Evolutionary conservation across 2,888 invertebrate species (phyloP), one percentile per base, ranked within the genome.

Genomic region (Hirtodrosophila histrioides): DNA sequence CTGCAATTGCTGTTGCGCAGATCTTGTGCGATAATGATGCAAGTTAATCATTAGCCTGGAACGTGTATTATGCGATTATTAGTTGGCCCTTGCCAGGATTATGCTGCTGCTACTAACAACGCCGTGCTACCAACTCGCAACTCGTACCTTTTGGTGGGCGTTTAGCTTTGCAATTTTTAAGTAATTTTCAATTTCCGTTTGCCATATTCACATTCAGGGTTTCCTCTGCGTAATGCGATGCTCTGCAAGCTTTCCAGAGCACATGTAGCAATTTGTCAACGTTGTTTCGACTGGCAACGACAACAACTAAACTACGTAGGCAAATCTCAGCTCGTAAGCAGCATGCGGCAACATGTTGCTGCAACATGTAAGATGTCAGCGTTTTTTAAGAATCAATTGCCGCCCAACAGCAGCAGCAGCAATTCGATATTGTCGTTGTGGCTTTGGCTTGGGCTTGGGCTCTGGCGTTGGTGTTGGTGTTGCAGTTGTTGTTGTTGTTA

Each of bases 31-130:
- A 88, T 90, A 89, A 89, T 89, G 86, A 81, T 86, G 84, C 88
- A 84, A 82, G 89, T 87, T 89, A 89, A 89, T 89, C 88, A 89
- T 89, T 88, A 90, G 90, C 86, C 83, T 84, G 79, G 76, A 85
- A 86, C 87, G 79, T 86, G 86, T 86, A 84, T 85, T 86, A 84
- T 85, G 85, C 85, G 84, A 86, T 86, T 85, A 84, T 86, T 85
- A 84, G 84, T 78, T 86, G 62, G 79, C 69, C 39, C 66, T 35
- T 50, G 44, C 75, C 69, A 72, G 79, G 77, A 79, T 75, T 75
- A 78, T 64, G 48, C 58, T 66, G 60, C 53, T 51, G 40, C 54
- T 45, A 12, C 23, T 37, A 31, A 60, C 60, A 50, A 44, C 44
- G 53, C 53, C 65, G 23, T 37, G 44, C 61, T 57, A 41, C 68